phyloP scores from a whole-genome alignment of 2,888 invertebrate species.

The Drosophila testacea region DNA sequence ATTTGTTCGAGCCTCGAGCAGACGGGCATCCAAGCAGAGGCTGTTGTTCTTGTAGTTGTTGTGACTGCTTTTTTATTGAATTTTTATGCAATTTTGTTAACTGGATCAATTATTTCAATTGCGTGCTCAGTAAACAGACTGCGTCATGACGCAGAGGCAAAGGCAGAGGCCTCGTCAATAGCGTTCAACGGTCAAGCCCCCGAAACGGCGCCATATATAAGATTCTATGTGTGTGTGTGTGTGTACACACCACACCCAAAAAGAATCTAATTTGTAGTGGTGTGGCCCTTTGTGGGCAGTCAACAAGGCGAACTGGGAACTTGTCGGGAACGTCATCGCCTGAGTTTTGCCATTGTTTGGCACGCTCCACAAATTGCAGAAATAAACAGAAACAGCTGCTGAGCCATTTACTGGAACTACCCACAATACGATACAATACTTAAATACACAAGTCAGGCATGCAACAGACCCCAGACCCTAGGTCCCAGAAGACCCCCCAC shows the following conservation, averaged over 20 bases:
- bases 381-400: slow-evolving; percentile 56
- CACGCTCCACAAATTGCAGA: slow-evolving; percentile 55
- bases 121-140: slow-evolving; percentile 77
- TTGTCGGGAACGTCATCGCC: slow-evolving; percentile 35
- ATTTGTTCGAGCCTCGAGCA: slow-evolving; percentile 40
- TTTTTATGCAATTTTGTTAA: slow-evolving; percentile 81
- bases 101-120: slow-evolving; percentile 80
- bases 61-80: slow-evolving; percentile 63
- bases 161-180: slow-evolving; percentile 40
- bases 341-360: slow-evolving; percentile 46
- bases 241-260: slow-evolving; percentile 21
- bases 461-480: slow-evolving; percentile 24
- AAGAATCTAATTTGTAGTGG: slow-evolving; percentile 18
- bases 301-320: slow-evolving; percentile 7
- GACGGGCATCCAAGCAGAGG: slow-evolving; percentile 20
- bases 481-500: not conserved
- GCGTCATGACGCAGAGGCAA: slow-evolving; percentile 46
- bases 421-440: slow-evolving; percentile 6
- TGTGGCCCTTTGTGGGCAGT: slow-evolving; percentile 8
- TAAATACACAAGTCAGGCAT: slow-evolving; percentile 25
- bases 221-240: slow-evolving; percentile 1
- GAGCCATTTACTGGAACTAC: slow-evolving; percentile 42
- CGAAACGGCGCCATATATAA: slow-evolving; percentile 21
- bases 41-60: slow-evolving; percentile 26
- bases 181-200: slow-evolving; percentile 56